phyloP scores from a whole-genome alignment of 2,888 invertebrate genomes.

The Caenorhabditis sinica region DNA sequence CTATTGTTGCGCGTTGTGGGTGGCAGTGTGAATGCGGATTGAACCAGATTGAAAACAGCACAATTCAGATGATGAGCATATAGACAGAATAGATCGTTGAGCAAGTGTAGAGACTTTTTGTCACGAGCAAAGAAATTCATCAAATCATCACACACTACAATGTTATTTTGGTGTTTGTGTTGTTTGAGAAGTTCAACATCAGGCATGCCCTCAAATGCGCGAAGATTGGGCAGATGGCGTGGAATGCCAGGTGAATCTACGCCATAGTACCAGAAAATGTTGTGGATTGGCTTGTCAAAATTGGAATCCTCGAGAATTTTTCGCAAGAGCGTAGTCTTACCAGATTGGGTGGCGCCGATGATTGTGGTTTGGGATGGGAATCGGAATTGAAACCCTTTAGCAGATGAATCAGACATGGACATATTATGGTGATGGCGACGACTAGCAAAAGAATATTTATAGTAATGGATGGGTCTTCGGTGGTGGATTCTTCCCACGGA shows the following conservation, averaged over 20 bases:
- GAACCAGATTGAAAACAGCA: neutral
- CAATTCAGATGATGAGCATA: slow-evolving; percentile 28
- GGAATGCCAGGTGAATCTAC: neutral
- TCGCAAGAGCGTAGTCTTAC: slow-evolving; percentile 20
- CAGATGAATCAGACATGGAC: neutral
- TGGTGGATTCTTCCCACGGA: neutral
- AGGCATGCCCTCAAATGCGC: slow-evolving; percentile 18
- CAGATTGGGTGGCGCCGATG: slow-evolving; percentile 17
- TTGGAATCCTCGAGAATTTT: slow-evolving; percentile 14
- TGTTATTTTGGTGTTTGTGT: slow-evolving; percentile 14
- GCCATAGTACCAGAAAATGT: slow-evolving; percentile 40
- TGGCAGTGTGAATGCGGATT: neutral
- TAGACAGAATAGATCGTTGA: slow-evolving; percentile 26
- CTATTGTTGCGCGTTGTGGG: neutral
- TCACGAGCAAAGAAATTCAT: slow-evolving; percentile 24
- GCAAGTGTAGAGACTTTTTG: neutral
- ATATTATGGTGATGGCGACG: neutral
- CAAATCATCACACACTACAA: slow-evolving; percentile 28
- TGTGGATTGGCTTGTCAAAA: slow-evolving; percentile 23
- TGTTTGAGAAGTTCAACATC: slow-evolving; percentile 25
- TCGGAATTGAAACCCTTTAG: slow-evolving; percentile 17
- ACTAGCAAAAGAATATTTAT: neutral
- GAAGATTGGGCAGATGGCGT: neutral
- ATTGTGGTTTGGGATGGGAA: slow-evolving; percentile 27
- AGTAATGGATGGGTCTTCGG: no score